Evolutionary conservation across 2,113 vertebrate species (phyloP), one percentile per base, ranked within the genome.

Genomic region (Paratilapia polleni): DNA sequence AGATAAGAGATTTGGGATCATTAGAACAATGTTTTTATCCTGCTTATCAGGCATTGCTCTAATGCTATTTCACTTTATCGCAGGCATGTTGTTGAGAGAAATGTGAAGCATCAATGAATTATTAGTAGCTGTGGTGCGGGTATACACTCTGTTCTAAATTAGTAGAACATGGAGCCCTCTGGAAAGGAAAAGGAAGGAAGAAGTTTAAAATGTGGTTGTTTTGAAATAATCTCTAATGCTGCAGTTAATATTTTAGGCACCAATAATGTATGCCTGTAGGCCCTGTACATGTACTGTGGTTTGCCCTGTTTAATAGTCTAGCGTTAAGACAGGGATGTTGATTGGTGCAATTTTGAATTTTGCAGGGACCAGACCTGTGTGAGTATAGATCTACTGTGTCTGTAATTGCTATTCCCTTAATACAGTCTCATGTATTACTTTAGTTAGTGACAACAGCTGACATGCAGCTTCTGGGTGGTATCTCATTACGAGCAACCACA

Each of bases 11-110:
- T 83, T 31, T 60, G 77, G 84, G 81, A 89, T 90, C 85, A 87
- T 92, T 88, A 86, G 56, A 91, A 86, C 8, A 5, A 74, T 85
- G 68, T 66, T 80, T 86, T 89, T 82, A 83, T 89, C 82, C 75
- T 78, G 81, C 77, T 88, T 80, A 88, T 92, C 85, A 81, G 61
- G 78, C 82, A 1, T 8, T 20, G 80, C 84, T 59, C 49, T 86
- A 77, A 91, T 83, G 88, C 58, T 59, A 60, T 82, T 88, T 52
- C 76, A 58, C 60, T 78, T 89, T 88, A 91, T 89, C 56, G 11
- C 79, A 57, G 87, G 54, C 81, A 7, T 34, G 89, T 78, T 87
- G 88, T 77, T 34, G 79, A 78, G 81, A 87, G 80, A 31, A 87
- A 80, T 31, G 11, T 60, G 68, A 87, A 80, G 76, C 82, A 22